Percentiles rank a stretch among this genome's conserved stretches.
Conservation (phyloP, 2,797 vertebrate species). For the Dicrostonyx torquatus region DNA sequence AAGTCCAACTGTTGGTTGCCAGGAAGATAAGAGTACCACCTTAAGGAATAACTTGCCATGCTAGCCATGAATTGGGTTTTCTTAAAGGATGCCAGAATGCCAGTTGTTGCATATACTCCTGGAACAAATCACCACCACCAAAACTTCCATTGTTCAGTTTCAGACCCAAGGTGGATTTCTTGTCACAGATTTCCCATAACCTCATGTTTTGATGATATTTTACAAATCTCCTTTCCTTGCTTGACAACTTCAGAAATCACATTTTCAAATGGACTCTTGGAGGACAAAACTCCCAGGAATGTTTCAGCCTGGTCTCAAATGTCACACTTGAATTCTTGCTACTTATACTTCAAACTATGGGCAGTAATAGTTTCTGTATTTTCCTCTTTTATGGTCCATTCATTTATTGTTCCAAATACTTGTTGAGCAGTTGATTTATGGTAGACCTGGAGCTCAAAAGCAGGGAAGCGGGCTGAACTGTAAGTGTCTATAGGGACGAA, state of each 20-base stretch:
- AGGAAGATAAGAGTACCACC: background rate
- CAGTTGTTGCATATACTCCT: rapidly evolving
- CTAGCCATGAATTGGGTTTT: background rate
- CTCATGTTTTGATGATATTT: background rate
- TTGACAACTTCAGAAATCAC: background rate
- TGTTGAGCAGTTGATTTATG: background rate
- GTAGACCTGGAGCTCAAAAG: background rate
- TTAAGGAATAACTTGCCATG: background rate
- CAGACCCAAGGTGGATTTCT: rapidly evolving
- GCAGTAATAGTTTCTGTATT: background rate
- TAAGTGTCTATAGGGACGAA: no score
- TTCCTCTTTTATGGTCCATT: background rate
- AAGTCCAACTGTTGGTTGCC: background rate
- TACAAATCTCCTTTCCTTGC: background rate
- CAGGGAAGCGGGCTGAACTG: no score
- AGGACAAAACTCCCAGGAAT: background rate
- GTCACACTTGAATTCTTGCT: background rate
- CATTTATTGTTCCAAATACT: background rate
- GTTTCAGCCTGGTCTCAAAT: no score
- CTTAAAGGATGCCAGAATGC: background rate
- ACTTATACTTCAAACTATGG: background rate
- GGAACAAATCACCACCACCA: background rate
- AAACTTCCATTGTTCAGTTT: background rate
- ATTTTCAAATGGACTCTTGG: background rate
- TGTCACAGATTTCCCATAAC: background rate